A percentile compares a stretch with the other conserved stretches of the same genome.
Conservation (phyloP, 2,113 vertebrate species). For the Cheilinus undulatus region DNA sequence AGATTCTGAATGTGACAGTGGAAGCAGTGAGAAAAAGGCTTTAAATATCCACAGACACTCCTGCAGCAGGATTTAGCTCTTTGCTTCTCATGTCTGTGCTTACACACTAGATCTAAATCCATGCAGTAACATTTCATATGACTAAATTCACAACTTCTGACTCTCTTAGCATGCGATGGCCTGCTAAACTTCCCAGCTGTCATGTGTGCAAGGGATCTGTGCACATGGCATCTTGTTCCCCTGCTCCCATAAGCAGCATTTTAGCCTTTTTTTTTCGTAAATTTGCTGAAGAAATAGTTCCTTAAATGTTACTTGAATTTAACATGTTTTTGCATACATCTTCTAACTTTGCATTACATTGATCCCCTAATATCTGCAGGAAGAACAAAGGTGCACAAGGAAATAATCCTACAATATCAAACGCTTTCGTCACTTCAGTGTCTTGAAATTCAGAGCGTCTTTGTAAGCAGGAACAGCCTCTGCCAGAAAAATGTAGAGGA, state of each 20-base stretch:
- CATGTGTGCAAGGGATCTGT: no score
- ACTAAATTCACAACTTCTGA: no score
- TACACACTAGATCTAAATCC: neutral
- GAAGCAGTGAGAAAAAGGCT: neutral
- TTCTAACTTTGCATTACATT: neutral
- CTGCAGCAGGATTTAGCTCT: neutral
- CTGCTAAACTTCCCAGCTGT: no score
- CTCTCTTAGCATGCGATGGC: no score
- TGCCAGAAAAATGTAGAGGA: neutral
- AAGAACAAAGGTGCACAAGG: neutral
- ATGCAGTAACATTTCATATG: no score
- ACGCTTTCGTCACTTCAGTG: neutral
- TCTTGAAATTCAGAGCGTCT: neutral
- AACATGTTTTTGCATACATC: neutral
- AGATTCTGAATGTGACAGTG: neutral
- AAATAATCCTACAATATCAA: neutral
- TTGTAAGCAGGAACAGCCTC: no score
- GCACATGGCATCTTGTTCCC: no score
- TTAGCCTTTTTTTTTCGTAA: no score
- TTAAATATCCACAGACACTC: neutral
- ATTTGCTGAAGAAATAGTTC: no score
- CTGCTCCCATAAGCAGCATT: no score
- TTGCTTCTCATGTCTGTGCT: neutral
- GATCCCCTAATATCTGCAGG: neutral
- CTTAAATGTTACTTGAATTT: no score